Percentiles rank a stretch among this genome's conserved stretches.
Evolutionary conservation across 1,140 invertebrate species (phyloP).

Genomic region (Brachionus koreanus): DNA sequence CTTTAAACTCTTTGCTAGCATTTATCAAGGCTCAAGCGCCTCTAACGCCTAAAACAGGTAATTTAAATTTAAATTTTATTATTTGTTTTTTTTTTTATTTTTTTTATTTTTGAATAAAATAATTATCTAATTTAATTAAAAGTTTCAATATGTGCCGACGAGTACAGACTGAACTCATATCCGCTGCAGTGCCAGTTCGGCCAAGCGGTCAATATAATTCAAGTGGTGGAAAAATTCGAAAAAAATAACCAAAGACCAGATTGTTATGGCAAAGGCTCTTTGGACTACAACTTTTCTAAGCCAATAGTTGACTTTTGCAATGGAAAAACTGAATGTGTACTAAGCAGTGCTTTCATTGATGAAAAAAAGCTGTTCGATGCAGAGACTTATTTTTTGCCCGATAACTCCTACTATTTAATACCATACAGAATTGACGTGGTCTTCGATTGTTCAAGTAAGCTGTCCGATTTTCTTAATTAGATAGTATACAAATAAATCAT

Average conservation of each 20-base stretch:
- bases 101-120: not conserved
- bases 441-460: slow-evolving; percentile 38
- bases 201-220: slow-evolving; percentile 18
- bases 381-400: slow-evolving; percentile 34
- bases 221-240: slow-evolving; percentile 22
- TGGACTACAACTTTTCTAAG: slow-evolving; percentile 42
- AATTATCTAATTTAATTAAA: not conserved
- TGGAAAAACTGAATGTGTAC: slow-evolving; percentile 16
- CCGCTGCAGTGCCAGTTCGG: not conserved
- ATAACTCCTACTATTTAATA: slow-evolving; percentile 5
- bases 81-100: no score
- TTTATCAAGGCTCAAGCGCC: not conserved
- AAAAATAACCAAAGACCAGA: slow-evolving; percentile 12
- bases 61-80: not conserved
- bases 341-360: slow-evolving; percentile 28
- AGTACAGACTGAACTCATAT: slow-evolving; percentile 39
- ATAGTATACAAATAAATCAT: not conserved
- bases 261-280: not conserved
- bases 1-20: not conserved
- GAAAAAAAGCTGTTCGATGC: slow-evolving; percentile 43
- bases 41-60: not conserved
- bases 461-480: not conserved
- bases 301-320: slow-evolving; percentile 39
- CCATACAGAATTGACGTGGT: slow-evolving; percentile 25
- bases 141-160: slow-evolving; percentile 36